phyloP scores from a whole-genome alignment of 2,888 invertebrate genomes.

The Spilarctia lutea region DNA sequence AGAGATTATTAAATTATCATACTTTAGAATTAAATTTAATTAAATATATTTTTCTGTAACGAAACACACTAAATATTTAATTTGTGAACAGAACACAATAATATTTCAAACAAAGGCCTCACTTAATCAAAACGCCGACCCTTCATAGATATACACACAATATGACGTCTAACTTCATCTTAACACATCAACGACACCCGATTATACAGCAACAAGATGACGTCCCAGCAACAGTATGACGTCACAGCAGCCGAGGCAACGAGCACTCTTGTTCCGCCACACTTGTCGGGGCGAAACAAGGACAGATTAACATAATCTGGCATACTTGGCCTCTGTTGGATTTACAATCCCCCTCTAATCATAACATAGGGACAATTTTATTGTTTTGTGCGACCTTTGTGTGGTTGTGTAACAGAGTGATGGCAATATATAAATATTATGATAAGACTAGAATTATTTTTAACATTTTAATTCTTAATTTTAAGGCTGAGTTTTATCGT shows the following conservation, averaged over 20 bases:
- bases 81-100: background rate
- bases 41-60: background rate
- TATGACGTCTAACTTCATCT: constrained; percentile 32
- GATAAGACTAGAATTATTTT: background rate
- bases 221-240: constrained; percentile 61
- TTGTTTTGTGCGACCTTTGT: constrained; percentile 49
- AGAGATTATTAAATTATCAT: background rate
- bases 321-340: constrained; percentile 39
- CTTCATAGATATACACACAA: constrained; percentile 21
- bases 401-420: background rate
- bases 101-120: constrained; percentile 1
- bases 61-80: constrained; percentile 1
- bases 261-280: constrained; percentile 55
- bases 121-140: constrained; percentile 10
- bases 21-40: background rate
- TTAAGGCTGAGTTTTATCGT: no score
- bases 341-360: constrained; percentile 55
- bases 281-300: constrained; percentile 59
- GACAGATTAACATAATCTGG: constrained; percentile 75
- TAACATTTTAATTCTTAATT: no score
- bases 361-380: constrained; percentile 55
- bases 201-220: constrained; percentile 62
- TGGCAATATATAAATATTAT: background rate
- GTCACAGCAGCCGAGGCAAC: constrained; percentile 56
- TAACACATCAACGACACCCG: constrained; percentile 50